phyloP scores from a whole-genome alignment of 2,888 invertebrate genomes.

The Serrognathus titanus region DNA sequence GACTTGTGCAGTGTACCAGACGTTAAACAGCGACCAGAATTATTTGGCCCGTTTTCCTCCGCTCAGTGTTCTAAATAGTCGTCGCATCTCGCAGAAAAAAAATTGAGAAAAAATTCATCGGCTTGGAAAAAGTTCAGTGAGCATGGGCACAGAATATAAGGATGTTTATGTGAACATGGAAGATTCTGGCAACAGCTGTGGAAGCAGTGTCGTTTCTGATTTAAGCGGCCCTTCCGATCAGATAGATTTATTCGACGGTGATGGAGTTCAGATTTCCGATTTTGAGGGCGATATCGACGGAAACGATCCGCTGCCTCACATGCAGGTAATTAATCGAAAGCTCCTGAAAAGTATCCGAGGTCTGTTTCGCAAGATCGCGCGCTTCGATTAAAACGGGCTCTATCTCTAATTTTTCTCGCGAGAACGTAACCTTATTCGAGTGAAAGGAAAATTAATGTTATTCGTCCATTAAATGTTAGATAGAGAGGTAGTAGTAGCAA shows the following conservation, averaged over 20 bases:
- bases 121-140: slow-evolving; percentile 30
- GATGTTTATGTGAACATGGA: slow-evolving; percentile 45
- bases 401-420: too few relatives aligned
- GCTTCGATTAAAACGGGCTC: too few relatives aligned
- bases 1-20: too few relatives aligned
- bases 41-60: background rate
- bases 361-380: too few relatives aligned
- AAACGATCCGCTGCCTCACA: slow-evolving; percentile 36
- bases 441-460: slow-evolving; percentile 7
- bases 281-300: slow-evolving; percentile 56
- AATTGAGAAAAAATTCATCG: background rate
- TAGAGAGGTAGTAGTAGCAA: background rate
- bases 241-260: slow-evolving; percentile 56
- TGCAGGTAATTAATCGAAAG: slow-evolving; percentile 36
- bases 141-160: slow-evolving; percentile 45
- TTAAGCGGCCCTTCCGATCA: slow-evolving; percentile 43
- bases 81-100: background rate
- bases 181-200: slow-evolving; percentile 50
- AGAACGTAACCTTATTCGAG: slow-evolving; percentile 10
- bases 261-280: slow-evolving; percentile 57
- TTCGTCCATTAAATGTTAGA: background rate
- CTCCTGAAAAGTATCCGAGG: too few relatives aligned
- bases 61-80: background rate
- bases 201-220: slow-evolving; percentile 48
- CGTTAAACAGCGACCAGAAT: background rate